Conservation (phyloP, 2,888 invertebrate genomes). For the Thymelicus sylvestris region DNA sequence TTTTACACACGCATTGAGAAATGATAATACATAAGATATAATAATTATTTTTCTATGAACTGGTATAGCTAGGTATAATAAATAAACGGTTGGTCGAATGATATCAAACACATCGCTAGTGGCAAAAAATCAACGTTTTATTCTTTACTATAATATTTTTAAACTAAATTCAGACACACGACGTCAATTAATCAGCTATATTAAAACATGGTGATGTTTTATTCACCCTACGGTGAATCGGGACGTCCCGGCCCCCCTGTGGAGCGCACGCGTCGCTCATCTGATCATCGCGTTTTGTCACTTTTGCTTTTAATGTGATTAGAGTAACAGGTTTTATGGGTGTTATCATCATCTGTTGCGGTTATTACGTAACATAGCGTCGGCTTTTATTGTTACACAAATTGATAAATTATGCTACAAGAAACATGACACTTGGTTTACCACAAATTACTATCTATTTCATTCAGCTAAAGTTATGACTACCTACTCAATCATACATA, state of each 20-base stretch:
- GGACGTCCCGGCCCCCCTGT: conserved; percentile 53
- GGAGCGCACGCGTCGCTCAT: conserved; percentile 73
- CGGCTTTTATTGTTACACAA: conserved; percentile 1
- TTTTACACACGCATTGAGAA: too few species aligned
- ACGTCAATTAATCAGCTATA: conserved; percentile 27
- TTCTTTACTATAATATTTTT: too few species aligned
- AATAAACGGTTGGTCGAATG: too few species aligned
- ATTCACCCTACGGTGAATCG: conserved; percentile 44
- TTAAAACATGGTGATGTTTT: conserved; percentile 37
- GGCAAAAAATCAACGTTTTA: too few species aligned
- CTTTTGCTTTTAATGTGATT: conserved; percentile 51
- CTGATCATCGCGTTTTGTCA: conserved; percentile 60
- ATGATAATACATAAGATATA: too few species aligned
- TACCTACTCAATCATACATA: too few species aligned
- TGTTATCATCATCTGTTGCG: conserved; percentile 75
- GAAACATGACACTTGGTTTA: neutral
- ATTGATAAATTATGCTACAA: conserved; percentile 15
- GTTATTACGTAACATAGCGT: conserved; percentile 43
- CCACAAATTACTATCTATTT: too few species aligned
- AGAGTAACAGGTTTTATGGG: conserved; percentile 64
- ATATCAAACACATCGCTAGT: too few species aligned
- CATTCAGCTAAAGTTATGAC: too few species aligned
- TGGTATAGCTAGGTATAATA: too few species aligned
- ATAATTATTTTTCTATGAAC: too few species aligned
- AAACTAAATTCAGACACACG: neutral